Evolutionary conservation across 2,113 vertebrate genomes (phyloP), one percentile per base, ranked within the genome.

Genomic region (Danionella cerebrum): DNA sequence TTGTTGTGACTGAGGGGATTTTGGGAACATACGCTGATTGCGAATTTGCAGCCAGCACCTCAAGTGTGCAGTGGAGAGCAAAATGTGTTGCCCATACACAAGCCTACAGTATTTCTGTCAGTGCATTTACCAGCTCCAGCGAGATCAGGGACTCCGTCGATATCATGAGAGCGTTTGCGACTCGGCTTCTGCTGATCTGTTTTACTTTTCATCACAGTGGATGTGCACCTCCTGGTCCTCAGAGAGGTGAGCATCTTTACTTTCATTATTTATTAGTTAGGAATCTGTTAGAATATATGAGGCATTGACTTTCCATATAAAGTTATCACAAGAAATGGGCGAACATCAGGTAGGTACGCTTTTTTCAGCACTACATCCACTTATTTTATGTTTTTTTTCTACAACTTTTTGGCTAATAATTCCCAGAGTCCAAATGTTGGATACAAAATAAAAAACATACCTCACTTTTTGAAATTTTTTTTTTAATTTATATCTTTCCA

Each of bases 21-120:
- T 78, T 70, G 57, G 38, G 66, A 78, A 63, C 82, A 44, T 36
- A 48, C 62, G 67, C 79, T 70, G 80, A 54, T n/a, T n/a, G n/a
- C n/a, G n/a, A n/a, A 69, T 24, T 48, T 60, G 72, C 74, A 83
- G 79, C 85, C 86, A 87, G 84, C 81, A 77, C 74, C 70, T 38
- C 31, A 59, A 42, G 60, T 72, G 73, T 50, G 50, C 50, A 42
- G 50, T 66, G 70, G 55, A 50, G 59, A 59, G 57, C 77, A 47
- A 86, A 80, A 77, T 80, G 76, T 62, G 38, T 45, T 47, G 35
- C 47, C 22, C n/a, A 16, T n/a, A n/a, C n/a, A n/a, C n/a, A n/a
- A n/a, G n/a, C n/a, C n/a, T n/a, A n/a, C n/a, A n/a, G n/a, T 39
- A 25, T 64, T 70, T 80, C 73, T 80, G 71, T 50, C 64, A 57